Conservation (phyloP, 1,140 invertebrate species). For the Argopecten irradians region DNA sequence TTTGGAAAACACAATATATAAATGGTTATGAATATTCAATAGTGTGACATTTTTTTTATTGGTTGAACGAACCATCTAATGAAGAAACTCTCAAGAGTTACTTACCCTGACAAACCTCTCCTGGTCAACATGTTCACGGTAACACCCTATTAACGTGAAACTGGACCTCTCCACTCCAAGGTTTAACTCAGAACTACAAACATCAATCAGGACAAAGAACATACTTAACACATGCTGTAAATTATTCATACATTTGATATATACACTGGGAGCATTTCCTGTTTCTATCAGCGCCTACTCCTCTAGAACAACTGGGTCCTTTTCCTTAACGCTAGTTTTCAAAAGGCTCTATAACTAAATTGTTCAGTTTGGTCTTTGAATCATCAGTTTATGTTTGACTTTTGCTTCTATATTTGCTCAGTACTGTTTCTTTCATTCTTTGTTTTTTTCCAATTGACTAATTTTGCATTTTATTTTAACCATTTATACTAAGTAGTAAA, state of each 20-base stretch:
- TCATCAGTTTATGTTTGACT: no score
- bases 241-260: background rate
- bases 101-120: constrained; percentile 71
- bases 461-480: background rate
- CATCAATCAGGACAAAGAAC: background rate
- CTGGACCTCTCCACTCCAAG: constrained; percentile 74
- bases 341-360: no score
- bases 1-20: no score
- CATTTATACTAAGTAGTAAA: background rate
- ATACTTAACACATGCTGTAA: background rate
- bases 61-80: no score
- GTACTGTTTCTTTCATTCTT: no score
- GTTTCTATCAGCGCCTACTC: background rate
- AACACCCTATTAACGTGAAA: constrained; percentile 74
- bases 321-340: no score
- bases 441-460: no score
- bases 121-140: constrained; percentile 66
- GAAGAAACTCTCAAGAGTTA: background rate
- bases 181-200: constrained; percentile 73
- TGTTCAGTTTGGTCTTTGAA: no score
- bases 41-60: no score
- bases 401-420: background rate
- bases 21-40: no score
- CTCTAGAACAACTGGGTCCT: no score
- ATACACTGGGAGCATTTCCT: background rate